Evolutionary conservation across 2,113 vertebrate species (phyloP), one percentile per base, ranked within the genome.

Genomic region (Gopherus evgoodei): DNA sequence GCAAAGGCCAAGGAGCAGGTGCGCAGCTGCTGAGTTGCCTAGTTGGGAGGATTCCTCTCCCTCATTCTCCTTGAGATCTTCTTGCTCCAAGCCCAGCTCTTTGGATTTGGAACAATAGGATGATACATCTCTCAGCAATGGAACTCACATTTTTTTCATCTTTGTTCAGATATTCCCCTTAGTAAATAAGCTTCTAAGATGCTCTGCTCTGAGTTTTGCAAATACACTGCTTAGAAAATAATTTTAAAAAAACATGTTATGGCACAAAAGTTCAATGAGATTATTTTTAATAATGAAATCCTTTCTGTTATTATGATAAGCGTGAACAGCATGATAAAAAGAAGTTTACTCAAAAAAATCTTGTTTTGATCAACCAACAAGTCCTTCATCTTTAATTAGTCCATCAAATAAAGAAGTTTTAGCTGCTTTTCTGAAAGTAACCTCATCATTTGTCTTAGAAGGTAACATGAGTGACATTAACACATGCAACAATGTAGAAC

Each of bases 361-460:
- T 19, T 92, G 92, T 62, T 96, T 95, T 93, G 80, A 86, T 96
- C 86, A 95, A 93, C 91, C 83, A 92, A 90, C 76, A 95, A 92
- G 78, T 86, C 59, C 91, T 93, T 84, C 84, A 91, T 81, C 91
- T 93, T 86, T 90, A 97, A 96, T 94, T 91, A 83, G 91, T 90
- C 88, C 56, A 82, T 94, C 90, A 85, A 96, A 90, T 75, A 88
- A 95, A 96, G 95, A 95, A 57, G 83, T n/a, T 91, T 93, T 91
- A 96, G 94, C 93, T 93, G 95, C 80, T 93, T 72, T 95, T 78
- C 87, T 91, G 65, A 79, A 96, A 69, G 62, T 35, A 75, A 78
- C 85, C 82, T 54, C 47, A 29, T 80, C n/a, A 89, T 89, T 84
- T 82, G 78, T 90, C 93, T 81, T 78, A 95, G 75, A 96, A 93